phyloP scores from a whole-genome alignment of 2,113 vertebrate species.

The Aptenodytes forsteri region DNA sequence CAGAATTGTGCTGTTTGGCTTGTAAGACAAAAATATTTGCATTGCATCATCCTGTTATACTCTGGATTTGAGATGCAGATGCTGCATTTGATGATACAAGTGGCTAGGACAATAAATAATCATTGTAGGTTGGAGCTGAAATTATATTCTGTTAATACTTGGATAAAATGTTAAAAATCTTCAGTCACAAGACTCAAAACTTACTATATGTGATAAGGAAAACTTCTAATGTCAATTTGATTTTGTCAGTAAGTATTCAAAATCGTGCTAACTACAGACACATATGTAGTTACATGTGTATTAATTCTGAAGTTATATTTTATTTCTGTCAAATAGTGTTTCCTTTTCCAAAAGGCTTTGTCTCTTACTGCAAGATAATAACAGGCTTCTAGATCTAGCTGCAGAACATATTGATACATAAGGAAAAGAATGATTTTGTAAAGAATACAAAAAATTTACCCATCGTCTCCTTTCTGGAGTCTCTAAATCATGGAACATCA shows the following conservation, averaged over 20 bases:
- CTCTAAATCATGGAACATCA: not conserved
- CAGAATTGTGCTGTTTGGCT: not conserved
- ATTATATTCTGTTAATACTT: not conserved
- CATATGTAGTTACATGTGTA: not conserved
- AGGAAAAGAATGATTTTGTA: not conserved
- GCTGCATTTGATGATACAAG: not conserved
- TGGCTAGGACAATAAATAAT: not conserved
- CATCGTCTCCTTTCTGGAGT: not conserved
- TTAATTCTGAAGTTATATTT: not conserved
- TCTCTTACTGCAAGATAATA: not conserved
- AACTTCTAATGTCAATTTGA: not conserved
- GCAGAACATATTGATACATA: not conserved
- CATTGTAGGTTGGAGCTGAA: not conserved
- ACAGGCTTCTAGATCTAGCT: not conserved
- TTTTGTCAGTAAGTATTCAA: not conserved
- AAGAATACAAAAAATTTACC: not conserved
- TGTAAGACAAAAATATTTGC: not conserved
- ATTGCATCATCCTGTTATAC: not conserved
- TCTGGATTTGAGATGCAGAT: not conserved
- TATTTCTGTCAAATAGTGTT: not conserved
- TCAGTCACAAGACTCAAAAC: not conserved
- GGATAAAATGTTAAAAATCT: not conserved
- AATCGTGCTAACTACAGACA: not conserved
- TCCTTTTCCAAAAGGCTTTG: not conserved
- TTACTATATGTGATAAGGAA: not conserved